Percentiles rank a stretch among this genome's conserved stretches.
phyloP scores from a whole-genome alignment of 2,888 invertebrate species.

The Tetropium fuscum region DNA sequence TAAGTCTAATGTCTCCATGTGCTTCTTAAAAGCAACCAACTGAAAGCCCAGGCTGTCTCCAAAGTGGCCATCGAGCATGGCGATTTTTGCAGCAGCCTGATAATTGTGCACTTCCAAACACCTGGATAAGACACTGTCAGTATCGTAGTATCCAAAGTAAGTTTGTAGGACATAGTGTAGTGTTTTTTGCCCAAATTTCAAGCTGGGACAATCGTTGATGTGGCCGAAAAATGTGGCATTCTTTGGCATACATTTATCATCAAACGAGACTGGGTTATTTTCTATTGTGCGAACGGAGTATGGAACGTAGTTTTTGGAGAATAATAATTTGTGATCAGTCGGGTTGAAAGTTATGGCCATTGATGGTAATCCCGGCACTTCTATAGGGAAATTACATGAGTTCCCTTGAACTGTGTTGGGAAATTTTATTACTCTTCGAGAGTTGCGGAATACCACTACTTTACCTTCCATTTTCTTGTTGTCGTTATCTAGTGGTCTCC shows the following conservation, averaged over 20 bases:
- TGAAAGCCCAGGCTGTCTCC: slow-evolving; percentile 64
- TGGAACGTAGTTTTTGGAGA: slow-evolving; percentile 51
- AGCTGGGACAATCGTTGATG: slow-evolving; percentile 47
- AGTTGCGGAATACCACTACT: slow-evolving; percentile 77
- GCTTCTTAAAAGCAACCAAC: slow-evolving; percentile 60
- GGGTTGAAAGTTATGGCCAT: slow-evolving; percentile 63
- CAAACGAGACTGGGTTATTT: slow-evolving; percentile 36
- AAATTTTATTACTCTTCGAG: slow-evolving; percentile 78
- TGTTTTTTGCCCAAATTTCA: slow-evolving; percentile 59
- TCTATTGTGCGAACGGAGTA: slow-evolving; percentile 51
- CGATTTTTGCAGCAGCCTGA: slow-evolving; percentile 64
- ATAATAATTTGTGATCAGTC: slow-evolving; percentile 55
- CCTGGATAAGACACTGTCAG: slow-evolving; percentile 59
- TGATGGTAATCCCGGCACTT: slow-evolving; percentile 63
- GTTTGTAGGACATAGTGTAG: slow-evolving; percentile 62
- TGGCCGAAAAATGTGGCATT: slow-evolving; percentile 42
- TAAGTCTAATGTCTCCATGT: slow-evolving; percentile 56
- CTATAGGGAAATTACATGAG: slow-evolving; percentile 60
- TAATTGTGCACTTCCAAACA: slow-evolving; percentile 61
- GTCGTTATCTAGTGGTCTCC: slow-evolving; percentile 70
- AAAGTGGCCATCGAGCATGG: slow-evolving; percentile 62
- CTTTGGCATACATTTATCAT: slow-evolving; percentile 29
- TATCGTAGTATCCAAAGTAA: slow-evolving; percentile 63
- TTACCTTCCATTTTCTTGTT: slow-evolving; percentile 69
- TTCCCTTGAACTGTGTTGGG: slow-evolving; percentile 65